phyloP scores from a whole-genome alignment of 2,113 vertebrate genomes.

The Tragulus kanchil region DNA sequence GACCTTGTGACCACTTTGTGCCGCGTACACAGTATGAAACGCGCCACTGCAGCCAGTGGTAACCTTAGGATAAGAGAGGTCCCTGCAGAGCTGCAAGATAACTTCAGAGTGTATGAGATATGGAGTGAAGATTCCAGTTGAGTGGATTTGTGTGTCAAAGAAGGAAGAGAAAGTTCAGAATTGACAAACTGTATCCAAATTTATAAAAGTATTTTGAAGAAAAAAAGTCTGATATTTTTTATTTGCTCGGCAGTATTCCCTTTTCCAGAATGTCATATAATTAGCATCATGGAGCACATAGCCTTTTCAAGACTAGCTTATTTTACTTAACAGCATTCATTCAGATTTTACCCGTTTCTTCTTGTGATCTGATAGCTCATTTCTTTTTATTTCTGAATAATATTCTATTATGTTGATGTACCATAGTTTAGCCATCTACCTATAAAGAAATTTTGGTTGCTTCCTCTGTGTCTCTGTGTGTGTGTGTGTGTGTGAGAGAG shows the following conservation, averaged over 20 bases:
- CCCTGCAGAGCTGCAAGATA: neutral
- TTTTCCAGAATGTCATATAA: neutral
- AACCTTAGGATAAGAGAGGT: neutral
- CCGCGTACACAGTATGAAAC: neutral
- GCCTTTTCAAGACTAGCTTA: neutral
- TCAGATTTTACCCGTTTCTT: neutral
- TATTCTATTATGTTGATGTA: neutral
- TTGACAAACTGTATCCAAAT: neutral
- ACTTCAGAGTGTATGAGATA: neutral
- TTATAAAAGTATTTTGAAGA: neutral
- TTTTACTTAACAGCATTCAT: neutral
- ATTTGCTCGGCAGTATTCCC: neutral
- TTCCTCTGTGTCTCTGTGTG: neutral
- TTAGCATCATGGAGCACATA: neutral
- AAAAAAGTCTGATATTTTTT: neutral
- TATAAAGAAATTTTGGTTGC: neutral
- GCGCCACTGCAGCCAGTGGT: rapidly evolving
- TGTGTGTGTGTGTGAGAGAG: neutral
- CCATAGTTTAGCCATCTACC: neutral
- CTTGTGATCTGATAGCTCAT: neutral
- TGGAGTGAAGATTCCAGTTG: neutral
- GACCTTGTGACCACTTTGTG: neutral
- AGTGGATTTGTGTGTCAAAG: neutral
- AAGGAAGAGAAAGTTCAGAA: neutral
- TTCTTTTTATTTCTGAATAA: neutral